A percentile compares a stretch with the other conserved stretches of the same genome.
These are phyloP conservation scores for Lobophora halterata DNA, from an alignment of 2,888 invertebrate genomes.

Conservation along the genomic window DNA sequence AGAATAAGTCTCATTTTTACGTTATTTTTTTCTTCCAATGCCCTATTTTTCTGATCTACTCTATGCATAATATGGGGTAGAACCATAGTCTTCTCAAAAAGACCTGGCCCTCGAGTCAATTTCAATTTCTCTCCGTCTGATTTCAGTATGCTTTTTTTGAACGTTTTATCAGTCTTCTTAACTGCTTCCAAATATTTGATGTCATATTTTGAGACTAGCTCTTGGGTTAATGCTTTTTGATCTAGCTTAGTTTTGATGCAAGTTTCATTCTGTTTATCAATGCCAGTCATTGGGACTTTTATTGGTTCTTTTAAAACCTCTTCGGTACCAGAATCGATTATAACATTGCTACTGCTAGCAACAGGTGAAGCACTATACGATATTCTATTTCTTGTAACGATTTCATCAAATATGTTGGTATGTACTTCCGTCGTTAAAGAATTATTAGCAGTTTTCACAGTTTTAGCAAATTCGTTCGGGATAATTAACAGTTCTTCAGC, in stretches of 20 bases:
- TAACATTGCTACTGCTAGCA: no score
- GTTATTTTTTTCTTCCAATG: conserved; percentile 17
- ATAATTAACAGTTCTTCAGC: no score
- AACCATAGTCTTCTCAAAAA: conserved; percentile 41
- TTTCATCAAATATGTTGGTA: no score
- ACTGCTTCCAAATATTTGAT: conserved; percentile 28
- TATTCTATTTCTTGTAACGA: no score
- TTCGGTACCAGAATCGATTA: no score
- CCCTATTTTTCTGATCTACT: conserved; percentile 28
- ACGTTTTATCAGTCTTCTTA: conserved; percentile 38
- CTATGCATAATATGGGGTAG: conserved; percentile 44
- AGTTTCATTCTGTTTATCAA: no score
- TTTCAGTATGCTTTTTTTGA: conserved; percentile 33
- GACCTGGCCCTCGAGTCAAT: conserved; percentile 42
- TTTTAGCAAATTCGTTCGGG: no score
- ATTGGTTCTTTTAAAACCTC: no score
- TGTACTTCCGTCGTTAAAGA: no score
- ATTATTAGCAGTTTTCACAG: no score
- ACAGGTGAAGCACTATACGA: no score
- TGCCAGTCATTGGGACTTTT: no score
- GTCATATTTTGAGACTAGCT: conserved; percentile 18
- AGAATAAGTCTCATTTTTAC: conserved; percentile 26
- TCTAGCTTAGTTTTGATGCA: conserved; percentile 7
- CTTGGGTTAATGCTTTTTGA: conserved; percentile 8
- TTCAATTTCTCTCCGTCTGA: conserved; percentile 28